These are phyloP conservation scores for Abramis brama DNA, from an alignment of 2,113 vertebrate genomes.

Conservation along the genomic window DNA sequence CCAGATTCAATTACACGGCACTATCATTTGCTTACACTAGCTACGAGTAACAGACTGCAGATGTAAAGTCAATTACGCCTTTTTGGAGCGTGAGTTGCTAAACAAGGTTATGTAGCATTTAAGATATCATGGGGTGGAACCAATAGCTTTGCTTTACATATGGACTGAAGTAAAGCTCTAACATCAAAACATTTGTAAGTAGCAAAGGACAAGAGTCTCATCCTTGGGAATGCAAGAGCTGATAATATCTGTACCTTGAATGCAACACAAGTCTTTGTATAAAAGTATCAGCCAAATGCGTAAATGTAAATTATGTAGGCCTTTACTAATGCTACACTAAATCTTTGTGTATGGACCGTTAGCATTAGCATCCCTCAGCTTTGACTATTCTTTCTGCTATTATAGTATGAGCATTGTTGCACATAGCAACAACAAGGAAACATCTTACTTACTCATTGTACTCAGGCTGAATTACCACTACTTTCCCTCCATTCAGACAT, in stretches of 20 bases:
- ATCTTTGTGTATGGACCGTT: background rate
- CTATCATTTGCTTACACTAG: slow-evolving; percentile 65
- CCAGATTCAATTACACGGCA: slow-evolving; percentile 64
- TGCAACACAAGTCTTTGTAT: background rate
- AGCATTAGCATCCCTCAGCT: background rate
- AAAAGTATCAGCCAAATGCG: background rate
- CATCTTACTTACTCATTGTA: background rate
- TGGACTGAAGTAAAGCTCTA: slow-evolving; percentile 6
- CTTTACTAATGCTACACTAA: background rate
- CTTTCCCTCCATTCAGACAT: slow-evolving; percentile 30
- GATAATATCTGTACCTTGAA: background rate
- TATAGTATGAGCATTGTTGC: background rate
- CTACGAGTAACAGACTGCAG: slow-evolving; percentile 63
- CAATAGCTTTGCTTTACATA: slow-evolving; percentile 3
- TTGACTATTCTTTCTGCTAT: background rate
- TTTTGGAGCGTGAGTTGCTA: slow-evolving; percentile 61
- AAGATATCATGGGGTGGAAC: background rate
- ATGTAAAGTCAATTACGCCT: slow-evolving; percentile 70
- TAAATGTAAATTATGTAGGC: background rate
- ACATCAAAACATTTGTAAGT: background rate
- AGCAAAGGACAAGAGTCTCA: background rate
- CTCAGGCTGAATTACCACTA: background rate
- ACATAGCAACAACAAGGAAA: background rate
- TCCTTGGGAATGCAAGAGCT: too few relatives aligned
- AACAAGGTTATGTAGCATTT: slow-evolving; percentile 54